Base-by-base conservation (phyloP, 92 coral and sea anemone genomes). In the Paramuricea clavata region DNA sequence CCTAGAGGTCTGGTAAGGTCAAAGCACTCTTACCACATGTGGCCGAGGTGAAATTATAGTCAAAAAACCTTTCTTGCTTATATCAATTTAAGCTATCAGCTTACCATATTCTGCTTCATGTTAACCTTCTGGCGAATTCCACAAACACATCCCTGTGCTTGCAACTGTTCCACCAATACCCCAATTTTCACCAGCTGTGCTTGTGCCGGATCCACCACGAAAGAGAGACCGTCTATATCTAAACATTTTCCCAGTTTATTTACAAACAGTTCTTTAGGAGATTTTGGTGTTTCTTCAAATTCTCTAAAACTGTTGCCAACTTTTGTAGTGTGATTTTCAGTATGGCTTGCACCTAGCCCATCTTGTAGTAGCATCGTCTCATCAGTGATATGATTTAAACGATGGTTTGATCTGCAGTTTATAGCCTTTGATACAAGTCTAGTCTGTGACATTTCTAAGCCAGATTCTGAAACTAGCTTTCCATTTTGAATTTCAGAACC, bases 191-290 rank as follows among this genome's bases (percentile, higher is more conserved):
- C 84, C 26, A 95, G 92, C 26, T 98, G 88, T 26, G 95, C 93
- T 87, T 95, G 98, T 15, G 94, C 95, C 15, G 89, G 91, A 86
- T 95, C 95, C 1, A 85, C 81, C 34, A 87, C 79, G 17, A 87
- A 32, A 2, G 98, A 91, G 71, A 95, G 81, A 2, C 98, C 98
- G 76, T 95, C 98, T 23, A 82, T 83, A 72, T 94, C 98, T 41
- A 95, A 87, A 89, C 89, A 93, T 69, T 93, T 90, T 12, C 92
- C 80, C 60, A 92, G 89, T 67, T 93, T 67, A 69, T 60, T 72
- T 26, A 89, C 89, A n/a, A 90, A 87, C 33, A 78, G 56, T 5
- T 89, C 74, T 59, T 85, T 87, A 32, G 88, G 77, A 0, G 95
- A 92, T 0, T 78, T 41, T 7, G 81, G 52, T 50, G 88, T 90